phyloP scores from a whole-genome alignment of 2,113 vertebrate genomes.

The Phalacrocorax brasilianus region DNA sequence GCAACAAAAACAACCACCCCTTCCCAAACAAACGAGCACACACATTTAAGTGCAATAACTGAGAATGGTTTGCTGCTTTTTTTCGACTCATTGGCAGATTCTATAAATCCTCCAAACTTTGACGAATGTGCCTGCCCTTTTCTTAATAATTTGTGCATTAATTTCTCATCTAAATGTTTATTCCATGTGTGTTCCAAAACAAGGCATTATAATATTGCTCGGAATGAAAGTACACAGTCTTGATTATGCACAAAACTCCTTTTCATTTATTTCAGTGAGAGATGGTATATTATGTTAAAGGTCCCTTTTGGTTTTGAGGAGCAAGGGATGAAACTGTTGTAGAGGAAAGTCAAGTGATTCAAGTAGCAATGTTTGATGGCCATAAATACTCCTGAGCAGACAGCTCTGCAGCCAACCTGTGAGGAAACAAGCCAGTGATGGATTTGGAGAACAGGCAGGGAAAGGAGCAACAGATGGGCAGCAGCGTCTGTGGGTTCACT shows the following conservation, averaged over 20 bases:
- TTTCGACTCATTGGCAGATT: neutral
- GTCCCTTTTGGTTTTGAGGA: neutral
- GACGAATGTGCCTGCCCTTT: accelerated
- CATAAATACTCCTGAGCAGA: neutral
- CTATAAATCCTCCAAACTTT: neutral
- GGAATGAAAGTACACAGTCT: neutral
- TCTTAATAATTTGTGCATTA: neutral
- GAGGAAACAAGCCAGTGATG: neutral
- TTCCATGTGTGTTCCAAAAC: neutral
- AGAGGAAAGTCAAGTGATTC: neutral
- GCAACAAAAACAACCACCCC: neutral
- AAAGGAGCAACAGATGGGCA: neutral
- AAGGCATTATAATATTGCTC: neutral
- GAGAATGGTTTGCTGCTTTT: neutral
- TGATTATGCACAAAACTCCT: neutral
- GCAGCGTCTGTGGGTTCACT: accelerated
- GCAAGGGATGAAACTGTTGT: neutral
- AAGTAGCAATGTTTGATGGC: neutral
- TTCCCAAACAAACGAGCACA: accelerated
- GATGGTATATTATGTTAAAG: accelerated
- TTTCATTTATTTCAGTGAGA: neutral
- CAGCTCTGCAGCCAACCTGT: neutral
- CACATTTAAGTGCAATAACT: neutral
- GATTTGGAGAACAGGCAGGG: neutral
- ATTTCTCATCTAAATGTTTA: neutral